Conservation (phyloP, 2,888 invertebrate genomes). For the Stenolophus ochropezus region DNA sequence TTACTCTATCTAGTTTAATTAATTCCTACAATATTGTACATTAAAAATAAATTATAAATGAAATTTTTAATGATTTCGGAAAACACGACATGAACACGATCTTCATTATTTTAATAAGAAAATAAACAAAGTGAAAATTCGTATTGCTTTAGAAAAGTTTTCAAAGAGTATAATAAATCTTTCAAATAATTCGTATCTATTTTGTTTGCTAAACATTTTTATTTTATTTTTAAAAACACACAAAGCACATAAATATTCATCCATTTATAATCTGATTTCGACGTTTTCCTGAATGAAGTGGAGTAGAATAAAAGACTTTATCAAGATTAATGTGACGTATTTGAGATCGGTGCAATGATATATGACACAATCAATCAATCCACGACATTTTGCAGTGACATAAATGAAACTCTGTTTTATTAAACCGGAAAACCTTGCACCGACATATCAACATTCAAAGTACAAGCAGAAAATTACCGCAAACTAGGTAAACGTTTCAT, state of each 20-base stretch:
- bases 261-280: background rate
- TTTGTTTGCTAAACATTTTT: too few relatives aligned
- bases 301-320: background rate
- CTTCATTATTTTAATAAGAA: too few relatives aligned
- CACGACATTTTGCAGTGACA: background rate
- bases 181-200: too few relatives aligned
- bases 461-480: constrained; percentile 1
- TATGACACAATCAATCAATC: background rate
- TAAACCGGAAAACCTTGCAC: background rate
- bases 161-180: too few relatives aligned
- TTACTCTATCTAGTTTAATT: too few relatives aligned
- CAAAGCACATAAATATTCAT: background rate
- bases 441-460: constrained; percentile 1
- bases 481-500: constrained; percentile 34
- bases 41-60: too few relatives aligned
- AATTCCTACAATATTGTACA: too few relatives aligned
- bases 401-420: background rate
- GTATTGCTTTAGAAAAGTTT: too few relatives aligned
- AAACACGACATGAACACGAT: too few relatives aligned
- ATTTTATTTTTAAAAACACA: too few relatives aligned
- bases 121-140: too few relatives aligned
- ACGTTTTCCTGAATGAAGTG: background rate
- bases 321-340: background rate
- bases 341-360: background rate
- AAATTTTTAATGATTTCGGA: too few relatives aligned